These are phyloP conservation scores for Delia radicum DNA, from an alignment of 1,140 invertebrate genomes.

Conservation along the genomic window DNA sequence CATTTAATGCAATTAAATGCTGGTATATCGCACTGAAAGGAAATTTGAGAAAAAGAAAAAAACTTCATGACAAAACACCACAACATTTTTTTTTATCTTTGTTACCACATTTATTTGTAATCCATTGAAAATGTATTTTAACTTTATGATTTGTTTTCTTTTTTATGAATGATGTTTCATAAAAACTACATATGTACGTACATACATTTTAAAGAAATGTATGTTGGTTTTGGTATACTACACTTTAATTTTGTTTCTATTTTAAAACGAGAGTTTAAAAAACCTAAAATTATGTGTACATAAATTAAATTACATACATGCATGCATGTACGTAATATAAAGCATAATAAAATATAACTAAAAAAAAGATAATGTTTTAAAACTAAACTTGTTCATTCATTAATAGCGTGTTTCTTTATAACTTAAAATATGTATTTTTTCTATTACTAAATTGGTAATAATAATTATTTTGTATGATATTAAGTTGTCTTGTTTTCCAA, in stretches of 20 bases:
- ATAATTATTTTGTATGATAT: no score
- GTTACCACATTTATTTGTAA: not conserved
- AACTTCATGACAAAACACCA: not conserved
- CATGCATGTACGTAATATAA: no score
- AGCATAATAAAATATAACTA: not conserved
- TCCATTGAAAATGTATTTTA: not conserved
- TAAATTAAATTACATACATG: no score
- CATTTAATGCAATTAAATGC: conserved; percentile 54
- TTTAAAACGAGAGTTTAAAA: no score
- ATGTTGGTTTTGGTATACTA: no score
- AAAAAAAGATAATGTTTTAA: not conserved
- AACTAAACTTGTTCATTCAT: not conserved
- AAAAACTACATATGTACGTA: not conserved
- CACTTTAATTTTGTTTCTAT: no score
- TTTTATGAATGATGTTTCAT: not conserved
- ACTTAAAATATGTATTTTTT: not conserved
- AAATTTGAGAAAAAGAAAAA: no score
- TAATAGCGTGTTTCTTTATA: not conserved
- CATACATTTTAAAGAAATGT: no score
- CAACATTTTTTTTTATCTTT: not conserved
- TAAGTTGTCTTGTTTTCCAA: not conserved
- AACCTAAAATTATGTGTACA: no score
- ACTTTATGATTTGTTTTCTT: not conserved
- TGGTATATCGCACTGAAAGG: conserved; percentile 32
- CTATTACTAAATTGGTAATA: not conserved